Evolutionary conservation across 1,140 invertebrate species (phyloP).

Genomic region (Tribolium madens): DNA sequence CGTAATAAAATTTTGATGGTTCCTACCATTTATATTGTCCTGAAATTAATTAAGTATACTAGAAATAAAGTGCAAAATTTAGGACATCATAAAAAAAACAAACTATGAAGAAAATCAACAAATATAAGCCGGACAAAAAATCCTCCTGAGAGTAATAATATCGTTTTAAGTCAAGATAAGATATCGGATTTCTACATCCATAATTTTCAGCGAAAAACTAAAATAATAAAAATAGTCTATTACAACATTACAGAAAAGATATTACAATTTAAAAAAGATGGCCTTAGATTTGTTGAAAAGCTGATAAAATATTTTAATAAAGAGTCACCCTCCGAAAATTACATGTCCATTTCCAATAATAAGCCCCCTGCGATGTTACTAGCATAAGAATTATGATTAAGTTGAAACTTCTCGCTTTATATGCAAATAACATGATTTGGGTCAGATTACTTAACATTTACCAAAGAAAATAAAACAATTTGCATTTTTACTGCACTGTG

Average conservation of each 20-base stretch:
- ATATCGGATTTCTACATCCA: not conserved
- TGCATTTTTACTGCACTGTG: conserved; percentile 10
- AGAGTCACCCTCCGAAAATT: not conserved
- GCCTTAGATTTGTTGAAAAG: too few relatives aligned
- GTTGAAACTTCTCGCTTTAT: conserved; percentile 24
- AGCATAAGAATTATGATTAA: conserved; percentile 13
- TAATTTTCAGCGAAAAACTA: not conserved
- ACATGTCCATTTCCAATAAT: not conserved
- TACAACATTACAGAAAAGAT: too few relatives aligned
- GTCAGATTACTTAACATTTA: conserved; percentile 6
- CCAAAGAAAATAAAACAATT: not conserved
- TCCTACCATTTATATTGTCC: not conserved
- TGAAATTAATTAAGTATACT: not conserved
- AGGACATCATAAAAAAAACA: not conserved
- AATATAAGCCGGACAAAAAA: conserved; percentile 1
- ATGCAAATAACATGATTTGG: conserved; percentile 23
- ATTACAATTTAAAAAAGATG: too few relatives aligned
- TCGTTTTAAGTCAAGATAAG: not conserved
- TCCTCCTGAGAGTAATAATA: not conserved
- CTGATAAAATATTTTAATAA: too few relatives aligned
- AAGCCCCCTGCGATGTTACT: not conserved
- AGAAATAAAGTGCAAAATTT: not conserved
- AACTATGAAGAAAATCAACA: not conserved
- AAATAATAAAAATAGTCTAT: not conserved
- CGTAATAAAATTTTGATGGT: not conserved